A percentile compares a stretch with the other conserved stretches of the same genome.
Evolutionary conservation across 2,888 invertebrate genomes (phyloP).

Genomic region (Thymelicus acteon): DNA sequence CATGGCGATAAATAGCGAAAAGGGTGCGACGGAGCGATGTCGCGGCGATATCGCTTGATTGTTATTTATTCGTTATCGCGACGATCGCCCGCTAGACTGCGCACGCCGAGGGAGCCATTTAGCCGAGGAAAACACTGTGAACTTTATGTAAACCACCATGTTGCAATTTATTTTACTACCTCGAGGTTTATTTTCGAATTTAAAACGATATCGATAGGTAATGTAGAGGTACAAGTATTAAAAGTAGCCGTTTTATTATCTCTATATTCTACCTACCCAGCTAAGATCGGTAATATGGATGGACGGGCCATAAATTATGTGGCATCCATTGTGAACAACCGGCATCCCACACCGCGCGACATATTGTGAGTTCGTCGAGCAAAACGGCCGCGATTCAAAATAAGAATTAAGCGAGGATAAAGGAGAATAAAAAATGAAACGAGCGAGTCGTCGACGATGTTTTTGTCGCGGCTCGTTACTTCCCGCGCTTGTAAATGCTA

Average conservation of each 20-base stretch:
- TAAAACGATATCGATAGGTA: slow-evolving; percentile 22
- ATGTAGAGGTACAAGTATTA: background rate
- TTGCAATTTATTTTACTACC: slow-evolving; percentile 34
- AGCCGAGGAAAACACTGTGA: slow-evolving; percentile 40
- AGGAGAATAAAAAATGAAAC: slow-evolving; percentile 56
- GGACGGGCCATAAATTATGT: slow-evolving; percentile 40
- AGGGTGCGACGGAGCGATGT: slow-evolving; percentile 56
- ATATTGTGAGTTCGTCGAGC: slow-evolving; percentile 63
- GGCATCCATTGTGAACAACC: slow-evolving; percentile 61
- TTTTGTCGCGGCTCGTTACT: slow-evolving; percentile 70
- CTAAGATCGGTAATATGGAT: slow-evolving; percentile 24
- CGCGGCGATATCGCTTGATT: slow-evolving; percentile 68
- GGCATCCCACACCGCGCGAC: slow-evolving; percentile 56
- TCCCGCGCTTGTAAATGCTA: slow-evolving; percentile 54
- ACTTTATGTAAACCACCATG: slow-evolving; percentile 39
- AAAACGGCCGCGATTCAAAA: slow-evolving; percentile 65
- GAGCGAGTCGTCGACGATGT: slow-evolving; percentile 53
- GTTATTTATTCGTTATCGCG: slow-evolving; percentile 72
- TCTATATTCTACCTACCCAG: background rate
- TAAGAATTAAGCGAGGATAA: slow-evolving; percentile 43
- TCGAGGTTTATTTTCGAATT: slow-evolving; percentile 27
- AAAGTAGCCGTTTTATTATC: slow-evolving; percentile 24
- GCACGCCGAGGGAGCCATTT: slow-evolving; percentile 51
- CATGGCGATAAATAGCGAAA: slow-evolving; percentile 44
- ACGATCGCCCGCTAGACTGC: slow-evolving; percentile 59